These are phyloP conservation scores for Sarcophaga rosellei DNA, from an alignment of 2,888 invertebrate species.

Conservation along the genomic window DNA sequence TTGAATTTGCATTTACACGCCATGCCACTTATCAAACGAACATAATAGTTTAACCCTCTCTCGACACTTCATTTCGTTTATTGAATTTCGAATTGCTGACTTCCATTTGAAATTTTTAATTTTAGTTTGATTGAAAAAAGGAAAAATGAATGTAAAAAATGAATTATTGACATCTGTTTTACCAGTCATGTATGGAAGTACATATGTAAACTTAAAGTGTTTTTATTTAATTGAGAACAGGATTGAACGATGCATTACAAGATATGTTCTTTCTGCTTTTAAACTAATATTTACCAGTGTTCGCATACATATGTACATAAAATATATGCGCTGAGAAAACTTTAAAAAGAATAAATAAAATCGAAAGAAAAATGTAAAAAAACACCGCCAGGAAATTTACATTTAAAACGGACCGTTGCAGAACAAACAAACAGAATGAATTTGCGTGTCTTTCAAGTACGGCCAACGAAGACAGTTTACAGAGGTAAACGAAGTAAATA, in stretches of 20 bases:
- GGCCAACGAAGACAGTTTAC: slow-evolving; percentile 43
- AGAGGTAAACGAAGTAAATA: slow-evolving; percentile 31
- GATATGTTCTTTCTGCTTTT: not conserved
- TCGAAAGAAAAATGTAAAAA: not conserved
- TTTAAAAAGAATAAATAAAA: slow-evolving; percentile 20
- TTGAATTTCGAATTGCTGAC: slow-evolving; percentile 51
- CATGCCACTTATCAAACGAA: slow-evolving; percentile 38
- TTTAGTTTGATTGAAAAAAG: slow-evolving; percentile 51
- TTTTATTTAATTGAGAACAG: too few species aligned
- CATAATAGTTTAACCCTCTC: slow-evolving; percentile 23
- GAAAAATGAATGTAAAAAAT: not conserved
- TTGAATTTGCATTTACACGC: slow-evolving; percentile 48
- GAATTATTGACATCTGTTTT: not conserved
- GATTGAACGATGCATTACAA: too few species aligned
- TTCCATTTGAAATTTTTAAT: slow-evolving; percentile 57
- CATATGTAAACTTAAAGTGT: too few species aligned
- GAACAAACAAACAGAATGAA: slow-evolving; percentile 13
- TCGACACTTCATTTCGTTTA: slow-evolving; percentile 63
- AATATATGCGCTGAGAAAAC: not conserved
- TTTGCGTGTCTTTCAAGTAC: slow-evolving; percentile 42
- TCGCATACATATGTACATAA: too few species aligned
- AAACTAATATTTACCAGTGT: not conserved
- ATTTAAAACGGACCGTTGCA: not conserved
- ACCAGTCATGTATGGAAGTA: too few species aligned
- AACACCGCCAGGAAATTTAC: not conserved